Evolutionary conservation across 2,888 invertebrate genomes (phyloP).

Genomic region (Thymelicus acteon): DNA sequence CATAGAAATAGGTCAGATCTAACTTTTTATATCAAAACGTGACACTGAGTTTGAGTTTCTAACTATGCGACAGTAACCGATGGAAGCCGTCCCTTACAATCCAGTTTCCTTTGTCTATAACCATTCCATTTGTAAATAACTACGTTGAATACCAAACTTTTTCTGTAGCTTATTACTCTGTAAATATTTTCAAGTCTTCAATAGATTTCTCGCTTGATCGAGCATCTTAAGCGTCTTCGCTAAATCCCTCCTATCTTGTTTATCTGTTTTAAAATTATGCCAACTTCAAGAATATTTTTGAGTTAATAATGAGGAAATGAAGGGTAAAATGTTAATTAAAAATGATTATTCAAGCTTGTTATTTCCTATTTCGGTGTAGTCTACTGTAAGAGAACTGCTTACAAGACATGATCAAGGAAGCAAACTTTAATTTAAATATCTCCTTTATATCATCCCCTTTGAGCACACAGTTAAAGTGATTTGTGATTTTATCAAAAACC

Average conservation of each 20-base stretch:
- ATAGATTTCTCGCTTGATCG: conserved; percentile 18
- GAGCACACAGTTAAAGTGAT: too few species aligned
- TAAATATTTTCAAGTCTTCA: conserved; percentile 10
- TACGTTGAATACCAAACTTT: neutral
- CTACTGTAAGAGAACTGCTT: too few species aligned
- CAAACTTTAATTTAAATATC: too few species aligned
- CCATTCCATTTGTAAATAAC: conserved; percentile 8
- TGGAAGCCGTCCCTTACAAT: conserved; percentile 12
- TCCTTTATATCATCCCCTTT: too few species aligned
- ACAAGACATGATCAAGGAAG: too few species aligned
- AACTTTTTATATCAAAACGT: conserved; percentile 19
- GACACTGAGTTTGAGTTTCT: conserved; percentile 5
- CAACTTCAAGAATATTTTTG: neutral
- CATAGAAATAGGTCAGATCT: too few species aligned
- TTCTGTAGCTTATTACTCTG: conserved; percentile 1
- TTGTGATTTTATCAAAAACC: too few species aligned
- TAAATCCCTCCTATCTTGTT: conserved; percentile 3
- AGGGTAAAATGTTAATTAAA: too few species aligned
- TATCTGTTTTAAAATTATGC: conserved; percentile 9
- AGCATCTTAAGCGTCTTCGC: conserved; percentile 14
- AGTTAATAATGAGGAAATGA: neutral
- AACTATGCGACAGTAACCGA: neutral
- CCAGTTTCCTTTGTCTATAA: conserved; percentile 5
- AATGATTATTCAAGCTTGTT: too few species aligned
- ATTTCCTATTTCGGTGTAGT: too few species aligned